These are phyloP conservation scores for Crocodylus rhombifer DNA, from an alignment of 2,797 vertebrate genomes.

Conservation along the genomic window DNA sequence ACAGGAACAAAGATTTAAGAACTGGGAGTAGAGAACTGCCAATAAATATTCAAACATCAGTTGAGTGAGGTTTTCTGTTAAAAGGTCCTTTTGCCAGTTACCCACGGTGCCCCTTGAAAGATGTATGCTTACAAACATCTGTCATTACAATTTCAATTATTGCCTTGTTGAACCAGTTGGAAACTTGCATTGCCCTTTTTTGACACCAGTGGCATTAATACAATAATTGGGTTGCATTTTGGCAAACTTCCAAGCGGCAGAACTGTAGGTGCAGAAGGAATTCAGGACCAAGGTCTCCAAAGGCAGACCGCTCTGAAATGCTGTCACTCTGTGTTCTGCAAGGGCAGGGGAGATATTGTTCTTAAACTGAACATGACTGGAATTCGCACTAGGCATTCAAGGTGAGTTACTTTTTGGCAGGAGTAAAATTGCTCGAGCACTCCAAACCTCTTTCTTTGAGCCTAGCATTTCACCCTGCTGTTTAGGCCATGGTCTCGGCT, in stretches of 20 bases:
- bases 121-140: neutral
- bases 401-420: neutral
- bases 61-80: neutral
- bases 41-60: neutral
- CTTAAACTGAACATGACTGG: neutral
- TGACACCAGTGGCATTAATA: neutral
- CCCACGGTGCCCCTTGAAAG: neutral
- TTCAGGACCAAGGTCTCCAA: neutral
- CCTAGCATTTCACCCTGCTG: rapidly evolving
- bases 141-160: neutral
- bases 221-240: neutral
- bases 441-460: neutral
- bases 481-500: neutral
- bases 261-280: neutral
- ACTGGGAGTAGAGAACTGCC: neutral
- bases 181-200: neutral
- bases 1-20: too few species aligned
- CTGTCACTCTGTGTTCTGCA: neutral
- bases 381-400: neutral
- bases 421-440: neutral
- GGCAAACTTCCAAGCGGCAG: neutral
- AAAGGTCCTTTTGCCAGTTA: neutral
- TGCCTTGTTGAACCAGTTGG: neutral
- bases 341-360: neutral
- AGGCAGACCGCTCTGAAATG: too few species aligned